A percentile compares a stretch with the other conserved stretches of the same genome.
Evolutionary conservation across 2,113 vertebrate genomes (phyloP).

Genomic region (Dendrocopos noguchii): DNA sequence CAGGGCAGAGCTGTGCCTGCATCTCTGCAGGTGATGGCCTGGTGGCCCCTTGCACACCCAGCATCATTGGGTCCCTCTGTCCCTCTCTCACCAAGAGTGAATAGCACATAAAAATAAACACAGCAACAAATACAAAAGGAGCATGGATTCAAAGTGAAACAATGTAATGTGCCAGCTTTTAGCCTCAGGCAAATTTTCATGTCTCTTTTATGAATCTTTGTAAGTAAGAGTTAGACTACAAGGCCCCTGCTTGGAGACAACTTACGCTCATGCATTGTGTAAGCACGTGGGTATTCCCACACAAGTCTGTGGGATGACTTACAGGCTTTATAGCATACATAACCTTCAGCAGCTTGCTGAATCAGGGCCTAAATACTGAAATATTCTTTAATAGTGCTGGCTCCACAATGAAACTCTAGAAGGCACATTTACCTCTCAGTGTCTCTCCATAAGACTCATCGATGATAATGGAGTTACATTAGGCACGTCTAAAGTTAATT

Average conservation of each 20-base stretch:
- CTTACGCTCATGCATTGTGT: background rate
- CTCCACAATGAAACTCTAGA: constrained; percentile 57
- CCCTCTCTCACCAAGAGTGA: rapidly evolving
- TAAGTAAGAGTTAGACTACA: background rate
- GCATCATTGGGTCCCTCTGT: rapidly evolving
- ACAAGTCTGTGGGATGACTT: background rate
- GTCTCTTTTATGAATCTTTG: background rate
- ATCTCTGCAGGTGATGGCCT: background rate
- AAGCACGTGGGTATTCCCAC: background rate
- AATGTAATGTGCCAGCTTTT: background rate
- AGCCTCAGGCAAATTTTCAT: background rate
- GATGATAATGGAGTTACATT: constrained; percentile 67
- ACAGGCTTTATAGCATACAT: background rate
- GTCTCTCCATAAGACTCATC: constrained; percentile 50
- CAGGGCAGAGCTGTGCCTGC: rapidly evolving
- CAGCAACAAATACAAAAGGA: background rate
- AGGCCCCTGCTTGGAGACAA: background rate
- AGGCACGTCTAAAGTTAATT: constrained; percentile 66
- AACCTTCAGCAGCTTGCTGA: constrained; percentile 49
- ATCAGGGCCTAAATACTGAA: constrained; percentile 47
- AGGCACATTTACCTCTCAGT: constrained; percentile 48
- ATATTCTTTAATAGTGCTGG: constrained; percentile 54
- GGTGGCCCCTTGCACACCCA: rapidly evolving
- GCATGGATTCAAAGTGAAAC: background rate
- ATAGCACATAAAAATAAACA: background rate